A percentile compares a stretch with the other conserved stretches of the same genome.
These are phyloP conservation scores for Xanthia togata DNA, from an alignment of 2,888 invertebrate species.

Conservation along the genomic window DNA sequence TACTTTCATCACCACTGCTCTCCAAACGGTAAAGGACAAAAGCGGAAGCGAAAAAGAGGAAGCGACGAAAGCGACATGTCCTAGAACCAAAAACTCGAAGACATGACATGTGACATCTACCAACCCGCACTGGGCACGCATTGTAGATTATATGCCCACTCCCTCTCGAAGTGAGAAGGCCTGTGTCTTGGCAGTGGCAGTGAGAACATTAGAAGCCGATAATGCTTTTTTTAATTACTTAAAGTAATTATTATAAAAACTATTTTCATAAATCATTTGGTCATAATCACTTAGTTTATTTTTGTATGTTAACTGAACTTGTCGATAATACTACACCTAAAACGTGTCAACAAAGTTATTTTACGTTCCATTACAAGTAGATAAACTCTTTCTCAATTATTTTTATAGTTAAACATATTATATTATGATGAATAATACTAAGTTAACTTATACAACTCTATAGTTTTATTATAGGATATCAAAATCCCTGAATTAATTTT, in stretches of 20 bases:
- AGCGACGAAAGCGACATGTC: no score
- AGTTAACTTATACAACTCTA: background rate
- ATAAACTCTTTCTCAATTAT: background rate
- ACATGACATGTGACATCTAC: no score
- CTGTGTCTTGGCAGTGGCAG: no score
- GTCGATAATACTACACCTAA: background rate
- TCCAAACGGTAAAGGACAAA: no score
- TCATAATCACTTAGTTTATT: background rate
- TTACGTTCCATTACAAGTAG: background rate
- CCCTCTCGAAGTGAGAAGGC: no score
- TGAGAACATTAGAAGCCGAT: no score
- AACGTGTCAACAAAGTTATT: background rate
- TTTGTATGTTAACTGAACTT: background rate
- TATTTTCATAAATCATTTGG: background rate
- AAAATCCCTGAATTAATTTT: background rate
- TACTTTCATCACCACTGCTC: no score
- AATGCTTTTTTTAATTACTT: no score
- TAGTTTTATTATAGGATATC: background rate
- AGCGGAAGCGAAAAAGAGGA: no score
- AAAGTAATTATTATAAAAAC: background rate
- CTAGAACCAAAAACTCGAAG: no score
- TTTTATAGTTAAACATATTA: background rate
- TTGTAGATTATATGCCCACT: no score
- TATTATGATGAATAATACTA: background rate
- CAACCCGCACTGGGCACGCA: no score